phyloP scores from a whole-genome alignment of 92 coral and sea anemone genomes.

The Actinostola sp. region DNA sequence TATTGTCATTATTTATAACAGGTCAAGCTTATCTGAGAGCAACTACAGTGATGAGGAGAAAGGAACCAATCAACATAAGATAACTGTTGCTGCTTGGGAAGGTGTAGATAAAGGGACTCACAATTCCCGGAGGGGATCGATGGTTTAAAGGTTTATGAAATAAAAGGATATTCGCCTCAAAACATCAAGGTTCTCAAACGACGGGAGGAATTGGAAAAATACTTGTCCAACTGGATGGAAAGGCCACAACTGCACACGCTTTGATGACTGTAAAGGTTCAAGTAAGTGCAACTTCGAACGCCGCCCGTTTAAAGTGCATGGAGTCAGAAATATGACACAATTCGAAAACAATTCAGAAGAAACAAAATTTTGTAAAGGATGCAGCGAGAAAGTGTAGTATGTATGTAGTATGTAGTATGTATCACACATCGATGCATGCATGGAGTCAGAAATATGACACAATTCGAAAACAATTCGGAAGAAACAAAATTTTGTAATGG shows the following conservation, averaged over 20 bases:
- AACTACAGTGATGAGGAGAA: too few relatives aligned
- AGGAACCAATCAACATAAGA: too few relatives aligned
- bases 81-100: too few relatives aligned
- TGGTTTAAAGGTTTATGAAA: too few relatives aligned
- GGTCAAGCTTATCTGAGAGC: too few relatives aligned
- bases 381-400: slow-evolving; percentile 35
- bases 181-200: slow-evolving; percentile 1
- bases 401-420: too few relatives aligned
- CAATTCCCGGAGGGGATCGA: slow-evolving; percentile 1
- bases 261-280: too few relatives aligned
- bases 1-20: too few relatives aligned
- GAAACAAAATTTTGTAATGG: slow-evolving; percentile 40
- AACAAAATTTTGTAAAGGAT: slow-evolving; percentile 44
- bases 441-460: slow-evolving; percentile 56
- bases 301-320: slow-evolving; percentile 41
- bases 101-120: background rate
- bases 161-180: too few relatives aligned
- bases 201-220: slow-evolving; percentile 50
- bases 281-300: slow-evolving; percentile 30
- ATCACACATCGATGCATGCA: slow-evolving; percentile 48
- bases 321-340: slow-evolving; percentile 54
- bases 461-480: slow-evolving; percentile 40
- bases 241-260: slow-evolving; percentile 39
- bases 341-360: slow-evolving; percentile 40
- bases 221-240: slow-evolving; percentile 45